phyloP scores from a whole-genome alignment of 1,140 invertebrate species.

The Heliconius melpomene region DNA sequence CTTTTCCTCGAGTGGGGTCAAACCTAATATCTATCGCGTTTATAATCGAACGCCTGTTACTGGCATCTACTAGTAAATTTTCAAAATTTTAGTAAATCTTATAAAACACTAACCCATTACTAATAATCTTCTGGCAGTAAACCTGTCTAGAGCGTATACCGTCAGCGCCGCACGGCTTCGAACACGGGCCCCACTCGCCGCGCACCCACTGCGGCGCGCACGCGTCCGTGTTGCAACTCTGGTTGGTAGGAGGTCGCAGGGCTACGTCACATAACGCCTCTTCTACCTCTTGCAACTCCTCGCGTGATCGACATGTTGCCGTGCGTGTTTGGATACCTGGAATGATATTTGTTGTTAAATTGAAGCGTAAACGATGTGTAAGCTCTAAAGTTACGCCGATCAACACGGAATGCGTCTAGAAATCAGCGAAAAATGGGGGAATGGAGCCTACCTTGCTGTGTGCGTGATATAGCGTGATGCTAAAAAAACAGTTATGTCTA shows the following conservation, averaged over 20 bases:
- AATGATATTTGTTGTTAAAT: constrained; percentile 14
- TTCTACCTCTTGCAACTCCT: constrained; percentile 86
- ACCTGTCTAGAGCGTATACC: constrained; percentile 87
- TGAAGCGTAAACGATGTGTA: not conserved
- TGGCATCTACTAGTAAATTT: too few species aligned
- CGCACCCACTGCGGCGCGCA: constrained; percentile 91
- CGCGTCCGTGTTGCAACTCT: constrained; percentile 88
- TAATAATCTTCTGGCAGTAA: constrained; percentile 89
- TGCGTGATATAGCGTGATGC: too few species aligned
- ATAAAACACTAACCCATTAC: constrained; percentile 78
- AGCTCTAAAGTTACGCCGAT: too few species aligned
- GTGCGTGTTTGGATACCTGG: constrained; percentile 87
- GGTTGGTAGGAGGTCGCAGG: constrained; percentile 84
- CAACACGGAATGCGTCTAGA: too few species aligned
- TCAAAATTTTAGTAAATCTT: not conserved
- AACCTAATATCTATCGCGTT: too few species aligned
- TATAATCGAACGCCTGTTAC: too few species aligned
- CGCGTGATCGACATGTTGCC: constrained; percentile 86
- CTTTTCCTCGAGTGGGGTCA: too few species aligned
- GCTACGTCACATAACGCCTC: constrained; percentile 89
- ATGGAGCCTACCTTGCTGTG: too few species aligned
- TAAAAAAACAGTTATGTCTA: too few species aligned
- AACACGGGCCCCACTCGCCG: constrained; percentile 89
- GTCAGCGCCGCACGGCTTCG: constrained; percentile 89
- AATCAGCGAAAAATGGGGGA: too few species aligned